A percentile compares a stretch with the other conserved stretches of the same genome.
Evolutionary conservation across 2,797 vertebrate species (phyloP).

Genomic region (Crax fasciolata): DNA sequence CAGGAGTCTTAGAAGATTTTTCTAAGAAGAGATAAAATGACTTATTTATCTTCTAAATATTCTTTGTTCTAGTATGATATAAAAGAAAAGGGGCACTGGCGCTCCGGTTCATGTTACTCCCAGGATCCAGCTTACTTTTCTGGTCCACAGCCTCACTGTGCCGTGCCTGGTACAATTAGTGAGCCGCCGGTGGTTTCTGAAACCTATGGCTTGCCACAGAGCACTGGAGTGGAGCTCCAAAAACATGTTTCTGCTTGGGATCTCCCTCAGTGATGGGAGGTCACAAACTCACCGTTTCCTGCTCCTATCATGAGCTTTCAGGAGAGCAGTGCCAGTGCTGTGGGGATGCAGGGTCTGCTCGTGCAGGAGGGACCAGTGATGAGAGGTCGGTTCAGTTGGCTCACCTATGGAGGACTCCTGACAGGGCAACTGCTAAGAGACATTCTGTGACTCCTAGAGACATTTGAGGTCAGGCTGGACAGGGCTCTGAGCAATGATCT

Average conservation of each 20-base stretch:
- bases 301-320: background rate
- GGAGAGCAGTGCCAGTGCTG: background rate
- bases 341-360: background rate
- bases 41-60: conserved; percentile 5
- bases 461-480: no score
- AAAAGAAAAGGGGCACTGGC: background rate
- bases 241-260: background rate
- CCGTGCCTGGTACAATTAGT: background rate
- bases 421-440: no score
- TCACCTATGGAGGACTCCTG: background rate
- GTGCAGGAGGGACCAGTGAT: background rate
- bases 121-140: background rate
- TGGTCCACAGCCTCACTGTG: background rate
- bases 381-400: background rate
- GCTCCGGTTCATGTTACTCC: background rate
- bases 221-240: fast-evolving
- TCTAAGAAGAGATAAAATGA: background rate
- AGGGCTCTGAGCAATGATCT: no score
- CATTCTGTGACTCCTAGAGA: no score
- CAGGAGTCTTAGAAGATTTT: background rate
- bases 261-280: fast-evolving
- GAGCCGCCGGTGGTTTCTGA: background rate
- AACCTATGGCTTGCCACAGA: fast-evolving
- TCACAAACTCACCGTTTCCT: background rate
- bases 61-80: background rate